Conservation (phyloP, 37 sponge, comb jelly and placozoan genomes). For the Cladorhizidae sp. region DNA sequence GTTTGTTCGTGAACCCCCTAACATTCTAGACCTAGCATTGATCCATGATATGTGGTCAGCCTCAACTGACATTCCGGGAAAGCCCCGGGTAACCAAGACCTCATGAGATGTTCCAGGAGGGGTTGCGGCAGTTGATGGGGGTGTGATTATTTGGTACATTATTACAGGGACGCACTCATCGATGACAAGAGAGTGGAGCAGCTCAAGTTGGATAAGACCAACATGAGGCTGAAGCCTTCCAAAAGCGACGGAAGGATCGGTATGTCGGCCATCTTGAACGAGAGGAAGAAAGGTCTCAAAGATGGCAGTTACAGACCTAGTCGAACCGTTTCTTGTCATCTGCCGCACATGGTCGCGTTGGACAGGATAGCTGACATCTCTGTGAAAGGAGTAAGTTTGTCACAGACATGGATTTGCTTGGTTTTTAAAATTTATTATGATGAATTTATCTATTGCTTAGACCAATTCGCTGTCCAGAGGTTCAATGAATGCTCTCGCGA, state of each 20-base stretch:
- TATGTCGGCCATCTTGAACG: background rate
- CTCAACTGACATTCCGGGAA: too few species aligned
- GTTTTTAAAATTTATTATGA: background rate
- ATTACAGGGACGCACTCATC: slow-evolving; percentile 12
- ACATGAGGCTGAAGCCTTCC: background rate
- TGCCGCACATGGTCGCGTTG: background rate
- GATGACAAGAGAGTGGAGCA: slow-evolving; percentile 4
- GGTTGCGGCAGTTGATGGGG: too few species aligned
- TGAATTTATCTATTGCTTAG: background rate
- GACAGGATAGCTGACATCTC: background rate
- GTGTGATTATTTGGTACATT: too few species aligned
- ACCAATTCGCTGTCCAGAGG: slow-evolving; percentile 1
- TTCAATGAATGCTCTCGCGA: slow-evolving; percentile 17
- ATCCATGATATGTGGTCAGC: too few species aligned
- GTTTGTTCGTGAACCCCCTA: too few species aligned
- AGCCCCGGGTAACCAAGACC: too few species aligned
- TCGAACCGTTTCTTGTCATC: background rate
- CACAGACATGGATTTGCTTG: background rate
- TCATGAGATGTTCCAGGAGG: too few species aligned
- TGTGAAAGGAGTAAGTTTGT: background rate
- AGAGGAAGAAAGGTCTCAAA: background rate
- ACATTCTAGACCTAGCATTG: too few species aligned
- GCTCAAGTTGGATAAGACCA: background rate
- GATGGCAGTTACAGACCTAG: background rate
- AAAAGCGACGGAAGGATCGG: slow-evolving; percentile 17